Conservation (phyloP, 2,113 vertebrate genomes). For the Sardina pilchardus region DNA sequence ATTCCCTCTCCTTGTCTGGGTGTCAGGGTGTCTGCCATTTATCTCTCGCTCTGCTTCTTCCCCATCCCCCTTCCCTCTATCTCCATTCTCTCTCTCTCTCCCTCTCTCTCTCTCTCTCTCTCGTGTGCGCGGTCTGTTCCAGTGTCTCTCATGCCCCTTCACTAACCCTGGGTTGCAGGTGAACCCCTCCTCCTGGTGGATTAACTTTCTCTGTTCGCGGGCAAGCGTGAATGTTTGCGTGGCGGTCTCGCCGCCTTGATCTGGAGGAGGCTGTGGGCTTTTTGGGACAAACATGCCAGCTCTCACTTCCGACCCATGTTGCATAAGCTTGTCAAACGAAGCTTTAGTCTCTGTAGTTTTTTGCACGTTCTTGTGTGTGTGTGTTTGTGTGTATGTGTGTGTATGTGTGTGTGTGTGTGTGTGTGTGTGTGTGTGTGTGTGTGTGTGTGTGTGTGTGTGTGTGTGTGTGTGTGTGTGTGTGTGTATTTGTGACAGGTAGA, state of each 20-base stretch:
- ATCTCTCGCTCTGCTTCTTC: neutral
- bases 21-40: neutral
- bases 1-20: neutral
- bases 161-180: neutral
- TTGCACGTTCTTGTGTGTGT: neutral
- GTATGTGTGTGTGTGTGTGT: neutral
- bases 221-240: neutral
- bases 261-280: neutral
- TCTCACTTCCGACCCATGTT: neutral
- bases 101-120: neutral
- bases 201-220: neutral
- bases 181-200: neutral
- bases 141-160: neutral
- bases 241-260: neutral
- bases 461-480: neutral
- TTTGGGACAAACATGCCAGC: neutral
- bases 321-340: neutral
- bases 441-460: neutral
- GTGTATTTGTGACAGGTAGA: neutral
- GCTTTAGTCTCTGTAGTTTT: neutral
- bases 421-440: slow-evolving; percentile 2
- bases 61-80: no score
- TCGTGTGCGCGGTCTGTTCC: neutral
- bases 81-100: neutral
- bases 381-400: neutral